Conservation (phyloP, 2,113 vertebrate species). For the Proterorhinus semilunaris region DNA sequence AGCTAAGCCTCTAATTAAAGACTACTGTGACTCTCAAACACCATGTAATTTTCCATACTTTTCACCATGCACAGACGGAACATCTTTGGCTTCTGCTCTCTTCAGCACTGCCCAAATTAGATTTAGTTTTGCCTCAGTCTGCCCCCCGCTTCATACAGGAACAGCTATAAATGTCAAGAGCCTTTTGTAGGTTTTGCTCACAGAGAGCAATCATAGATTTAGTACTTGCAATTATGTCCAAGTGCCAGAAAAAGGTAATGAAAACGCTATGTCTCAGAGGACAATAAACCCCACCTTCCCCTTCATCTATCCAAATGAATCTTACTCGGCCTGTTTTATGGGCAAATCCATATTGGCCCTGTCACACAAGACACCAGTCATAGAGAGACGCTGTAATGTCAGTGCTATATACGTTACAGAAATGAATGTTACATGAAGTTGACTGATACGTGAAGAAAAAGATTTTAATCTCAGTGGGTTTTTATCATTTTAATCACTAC, state of each 20-base stretch:
- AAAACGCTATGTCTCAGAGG: constrained; percentile 74
- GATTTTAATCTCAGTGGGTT: no score
- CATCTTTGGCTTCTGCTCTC: constrained; percentile 24
- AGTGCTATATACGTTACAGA: neutral
- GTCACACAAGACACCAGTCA: neutral
- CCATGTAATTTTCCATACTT: constrained; percentile 49
- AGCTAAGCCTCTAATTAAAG: constrained; percentile 63
- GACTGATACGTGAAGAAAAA: neutral
- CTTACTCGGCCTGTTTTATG: constrained; percentile 72
- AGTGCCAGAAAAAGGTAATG: constrained; percentile 69
- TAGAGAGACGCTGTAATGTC: neutral
- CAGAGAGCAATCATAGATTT: constrained; percentile 76
- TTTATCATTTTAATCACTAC: no score
- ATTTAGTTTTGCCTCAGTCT: constrained; percentile 26
- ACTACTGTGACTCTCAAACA: constrained; percentile 42
- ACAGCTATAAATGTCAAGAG: constrained; percentile 75
- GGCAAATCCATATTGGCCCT: constrained; percentile 70
- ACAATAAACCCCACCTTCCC: constrained; percentile 42
- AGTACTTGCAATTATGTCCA: constrained; percentile 79
- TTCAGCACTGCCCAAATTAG: constrained; percentile 29
- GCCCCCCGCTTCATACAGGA: constrained; percentile 47
- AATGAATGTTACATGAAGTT: neutral
- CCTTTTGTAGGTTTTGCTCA: constrained; percentile 59
- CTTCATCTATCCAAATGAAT: constrained; percentile 85
- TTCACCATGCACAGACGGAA: constrained; percentile 8